phyloP scores from a whole-genome alignment of 23 tunicate species.

The Ascidia mentula region DNA sequence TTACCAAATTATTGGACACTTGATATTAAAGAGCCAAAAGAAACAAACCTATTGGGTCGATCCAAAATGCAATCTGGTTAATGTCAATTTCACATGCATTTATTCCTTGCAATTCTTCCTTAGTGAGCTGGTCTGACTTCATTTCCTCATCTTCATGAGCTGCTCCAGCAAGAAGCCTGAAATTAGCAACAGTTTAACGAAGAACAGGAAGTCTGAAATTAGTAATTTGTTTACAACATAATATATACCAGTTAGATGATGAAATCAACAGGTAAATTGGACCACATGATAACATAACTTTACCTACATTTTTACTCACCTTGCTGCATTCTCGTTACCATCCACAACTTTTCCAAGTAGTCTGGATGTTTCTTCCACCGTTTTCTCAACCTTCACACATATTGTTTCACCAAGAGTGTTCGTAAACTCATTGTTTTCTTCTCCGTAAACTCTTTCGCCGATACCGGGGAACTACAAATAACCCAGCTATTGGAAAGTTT shows the following conservation, averaged over 20 bases:
- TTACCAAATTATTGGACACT: not conserved
- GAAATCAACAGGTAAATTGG: too few relatives aligned
- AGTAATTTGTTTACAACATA: too few relatives aligned
- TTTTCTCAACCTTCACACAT: conserved; percentile 48
- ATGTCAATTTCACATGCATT: conserved; percentile 24
- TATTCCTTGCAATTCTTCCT: conserved; percentile 12
- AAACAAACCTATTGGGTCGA: conserved; percentile 83
- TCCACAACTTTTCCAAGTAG: conserved; percentile 50
- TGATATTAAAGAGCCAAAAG: not conserved
- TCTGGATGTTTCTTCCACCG: conserved; percentile 38
- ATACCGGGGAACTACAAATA: conserved; percentile 32
- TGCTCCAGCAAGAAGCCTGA: conserved; percentile 47
- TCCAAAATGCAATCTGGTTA: conserved; percentile 69
- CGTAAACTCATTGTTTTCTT: conserved; percentile 84
- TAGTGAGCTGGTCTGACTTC: conserved; percentile 5
- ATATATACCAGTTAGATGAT: too few relatives aligned
- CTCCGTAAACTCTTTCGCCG: conserved; percentile 68
- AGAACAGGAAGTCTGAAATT: too few relatives aligned
- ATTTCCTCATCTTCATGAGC: conserved; percentile 43
- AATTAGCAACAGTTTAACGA: too few relatives aligned
- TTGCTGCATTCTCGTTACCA: conserved; percentile 68
- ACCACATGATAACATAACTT: too few relatives aligned
- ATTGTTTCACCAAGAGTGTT: conserved; percentile 86
- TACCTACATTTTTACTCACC: conserved; percentile 18
- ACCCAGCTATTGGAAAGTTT: not conserved